Conservation (phyloP, 2,888 invertebrate species). For the Trimorus sp. region DNA sequence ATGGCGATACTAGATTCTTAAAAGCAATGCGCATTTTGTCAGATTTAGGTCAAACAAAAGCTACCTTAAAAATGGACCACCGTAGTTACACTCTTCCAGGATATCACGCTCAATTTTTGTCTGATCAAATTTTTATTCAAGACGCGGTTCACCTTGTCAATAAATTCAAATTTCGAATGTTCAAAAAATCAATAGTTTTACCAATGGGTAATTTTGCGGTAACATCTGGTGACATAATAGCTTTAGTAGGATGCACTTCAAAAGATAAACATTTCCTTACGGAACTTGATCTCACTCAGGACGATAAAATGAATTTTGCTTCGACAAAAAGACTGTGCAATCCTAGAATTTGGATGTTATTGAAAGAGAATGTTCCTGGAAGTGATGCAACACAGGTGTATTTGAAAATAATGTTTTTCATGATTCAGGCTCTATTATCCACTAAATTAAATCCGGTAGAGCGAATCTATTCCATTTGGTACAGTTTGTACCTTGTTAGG, state of each 20-base stretch:
- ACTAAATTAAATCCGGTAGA: slow-evolving; percentile 44
- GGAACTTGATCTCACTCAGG: slow-evolving; percentile 41
- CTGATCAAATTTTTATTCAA: slow-evolving; percentile 36
- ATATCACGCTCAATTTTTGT: slow-evolving; percentile 5
- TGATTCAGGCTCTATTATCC: slow-evolving; percentile 54
- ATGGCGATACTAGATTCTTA: slow-evolving; percentile 70
- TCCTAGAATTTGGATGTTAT: slow-evolving; percentile 54
- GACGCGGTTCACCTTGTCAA: slow-evolving; percentile 70
- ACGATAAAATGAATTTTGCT: slow-evolving; percentile 70
- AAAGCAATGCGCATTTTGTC: slow-evolving; percentile 68
- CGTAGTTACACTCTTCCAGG: not conserved
- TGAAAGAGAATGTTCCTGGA: slow-evolving; percentile 63
- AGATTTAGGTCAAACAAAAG: slow-evolving; percentile 40
- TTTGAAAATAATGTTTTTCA: slow-evolving; percentile 65
- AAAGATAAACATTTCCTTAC: not conserved
- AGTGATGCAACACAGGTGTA: slow-evolving; percentile 67
- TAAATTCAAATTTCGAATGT: slow-evolving; percentile 68
- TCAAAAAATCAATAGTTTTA: slow-evolving; percentile 66
- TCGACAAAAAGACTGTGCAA: slow-evolving; percentile 68
- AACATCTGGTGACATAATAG: slow-evolving; percentile 61
- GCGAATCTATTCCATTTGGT: slow-evolving; percentile 66
- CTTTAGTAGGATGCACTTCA: not conserved
- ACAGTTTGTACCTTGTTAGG: slow-evolving; percentile 58
- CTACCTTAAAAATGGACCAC: too few species aligned
- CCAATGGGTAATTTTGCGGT: slow-evolving; percentile 67